A percentile compares a stretch with the other conserved stretches of the same genome.
Conservation (phyloP, 2,113 vertebrate species). For the Scomber japonicus region DNA sequence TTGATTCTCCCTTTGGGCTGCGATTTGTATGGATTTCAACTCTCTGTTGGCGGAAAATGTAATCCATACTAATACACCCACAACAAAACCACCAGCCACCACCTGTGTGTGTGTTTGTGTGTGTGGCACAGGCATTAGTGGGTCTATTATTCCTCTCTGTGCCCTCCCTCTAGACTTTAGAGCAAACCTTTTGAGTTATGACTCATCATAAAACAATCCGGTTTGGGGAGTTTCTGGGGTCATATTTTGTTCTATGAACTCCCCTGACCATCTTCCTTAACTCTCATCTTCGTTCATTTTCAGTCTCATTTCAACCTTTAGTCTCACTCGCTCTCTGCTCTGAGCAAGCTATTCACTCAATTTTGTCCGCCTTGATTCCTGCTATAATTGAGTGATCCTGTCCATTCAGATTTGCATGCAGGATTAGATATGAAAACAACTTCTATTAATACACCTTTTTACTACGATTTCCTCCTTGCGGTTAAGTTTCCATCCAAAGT, state of each 20-base stretch:
- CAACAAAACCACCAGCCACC: conserved; percentile 42
- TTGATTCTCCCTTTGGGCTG: conserved; percentile 29
- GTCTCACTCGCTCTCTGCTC: not conserved
- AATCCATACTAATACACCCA: conserved; percentile 57
- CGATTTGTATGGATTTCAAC: conserved; percentile 62
- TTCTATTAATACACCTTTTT: not conserved
- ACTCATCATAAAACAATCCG: conserved; percentile 33
- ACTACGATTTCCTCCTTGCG: not conserved
- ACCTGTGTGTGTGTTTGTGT: not conserved
- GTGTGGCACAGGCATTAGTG: conserved; percentile 23
- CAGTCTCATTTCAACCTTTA: not conserved
- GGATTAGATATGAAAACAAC: not conserved
- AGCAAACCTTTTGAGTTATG: conserved; percentile 45
- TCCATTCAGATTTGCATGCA: conserved; percentile 14
- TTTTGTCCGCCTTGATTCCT: not conserved
- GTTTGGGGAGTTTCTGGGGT: conserved; percentile 2
- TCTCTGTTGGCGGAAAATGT: conserved; percentile 61
- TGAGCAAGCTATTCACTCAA: conserved; percentile 6
- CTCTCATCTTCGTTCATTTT: not conserved
- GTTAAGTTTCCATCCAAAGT: not conserved
- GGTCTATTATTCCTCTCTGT: not conserved
- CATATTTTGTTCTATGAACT: conserved; percentile 27
- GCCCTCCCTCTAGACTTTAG: not conserved
- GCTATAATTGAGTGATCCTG: not conserved
- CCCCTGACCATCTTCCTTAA: conserved; percentile 7